These are phyloP conservation scores for Sinocyclocheilus anophthalmus DNA, from an alignment of 2,113 vertebrate species.

Conservation along the genomic window DNA sequence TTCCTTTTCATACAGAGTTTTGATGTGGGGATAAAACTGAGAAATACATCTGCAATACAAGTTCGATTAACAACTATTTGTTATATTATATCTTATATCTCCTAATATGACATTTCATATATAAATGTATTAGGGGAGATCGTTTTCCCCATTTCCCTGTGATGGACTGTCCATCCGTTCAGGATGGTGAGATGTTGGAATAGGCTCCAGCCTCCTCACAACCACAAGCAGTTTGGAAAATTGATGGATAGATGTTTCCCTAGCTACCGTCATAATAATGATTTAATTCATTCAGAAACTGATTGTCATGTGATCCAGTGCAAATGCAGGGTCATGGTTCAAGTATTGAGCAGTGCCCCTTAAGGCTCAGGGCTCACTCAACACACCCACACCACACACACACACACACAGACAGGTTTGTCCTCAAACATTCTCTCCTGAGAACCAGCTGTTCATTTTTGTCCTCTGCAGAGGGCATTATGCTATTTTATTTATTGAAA, in stretches of 20 bases:
- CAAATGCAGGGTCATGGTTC: neutral
- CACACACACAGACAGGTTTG: no score
- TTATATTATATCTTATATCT: neutral
- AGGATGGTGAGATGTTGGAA: neutral
- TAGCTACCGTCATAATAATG: neutral
- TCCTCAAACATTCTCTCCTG: neutral
- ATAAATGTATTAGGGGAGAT: neutral
- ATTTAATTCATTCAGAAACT: slow-evolving; percentile 17
- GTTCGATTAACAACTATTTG: neutral
- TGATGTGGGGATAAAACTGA: neutral
- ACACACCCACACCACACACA: neutral
- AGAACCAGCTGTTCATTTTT: neutral
- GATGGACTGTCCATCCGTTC: neutral
- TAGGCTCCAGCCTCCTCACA: neutral
- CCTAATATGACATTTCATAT: neutral
- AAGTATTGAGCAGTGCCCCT: slow-evolving; percentile 47
- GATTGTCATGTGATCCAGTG: neutral
- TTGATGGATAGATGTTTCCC: neutral
- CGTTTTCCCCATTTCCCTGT: neutral
- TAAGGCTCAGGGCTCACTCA: slow-evolving; percentile 34
- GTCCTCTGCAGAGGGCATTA: neutral
- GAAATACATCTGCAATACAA: neutral
- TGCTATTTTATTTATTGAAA: neutral
- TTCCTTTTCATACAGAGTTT: neutral
- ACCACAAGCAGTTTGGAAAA: neutral